phyloP scores from a whole-genome alignment of 2,797 vertebrate genomes.

The Buceros bicornis region DNA sequence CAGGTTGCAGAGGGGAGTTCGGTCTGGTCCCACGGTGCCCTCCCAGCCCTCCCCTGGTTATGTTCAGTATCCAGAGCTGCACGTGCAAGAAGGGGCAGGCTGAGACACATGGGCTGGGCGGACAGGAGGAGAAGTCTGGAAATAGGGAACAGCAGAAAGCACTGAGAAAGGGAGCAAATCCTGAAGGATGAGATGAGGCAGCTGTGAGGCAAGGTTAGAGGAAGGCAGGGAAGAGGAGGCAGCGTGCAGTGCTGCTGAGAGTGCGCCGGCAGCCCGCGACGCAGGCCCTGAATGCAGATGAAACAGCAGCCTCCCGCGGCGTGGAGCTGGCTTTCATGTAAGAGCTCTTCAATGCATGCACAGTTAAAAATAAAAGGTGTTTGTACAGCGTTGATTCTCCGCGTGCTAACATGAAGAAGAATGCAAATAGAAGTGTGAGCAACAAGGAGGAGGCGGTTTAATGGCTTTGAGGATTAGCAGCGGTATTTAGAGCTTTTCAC shows the following conservation, averaged over 20 bases:
- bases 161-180: not conserved
- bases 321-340: not conserved
- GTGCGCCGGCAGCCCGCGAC: rapidly evolving
- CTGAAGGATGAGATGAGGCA: not conserved
- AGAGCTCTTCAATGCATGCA: not conserved
- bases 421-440: not conserved
- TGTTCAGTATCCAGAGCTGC: rapidly evolving
- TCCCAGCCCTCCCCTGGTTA: not conserved
- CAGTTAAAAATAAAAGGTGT: constrained; percentile 35
- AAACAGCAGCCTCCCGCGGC: not conserved
- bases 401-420: not conserved
- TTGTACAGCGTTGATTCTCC: not conserved
- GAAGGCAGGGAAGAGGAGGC: not conserved
- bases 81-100: not conserved
- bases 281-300: not conserved
- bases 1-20: not conserved
- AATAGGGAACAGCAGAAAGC: not conserved
- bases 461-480: constrained; percentile 49
- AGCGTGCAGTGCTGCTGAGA: not conserved
- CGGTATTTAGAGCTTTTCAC: constrained; percentile 11
- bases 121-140: not conserved
- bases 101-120: not conserved
- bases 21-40: not conserved
- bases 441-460: constrained; percentile 4
- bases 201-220: not conserved